Evolutionary conservation across 1,140 invertebrate species (phyloP), one percentile per base, ranked within the genome.

Genomic region (Phocides pigmalion): DNA sequence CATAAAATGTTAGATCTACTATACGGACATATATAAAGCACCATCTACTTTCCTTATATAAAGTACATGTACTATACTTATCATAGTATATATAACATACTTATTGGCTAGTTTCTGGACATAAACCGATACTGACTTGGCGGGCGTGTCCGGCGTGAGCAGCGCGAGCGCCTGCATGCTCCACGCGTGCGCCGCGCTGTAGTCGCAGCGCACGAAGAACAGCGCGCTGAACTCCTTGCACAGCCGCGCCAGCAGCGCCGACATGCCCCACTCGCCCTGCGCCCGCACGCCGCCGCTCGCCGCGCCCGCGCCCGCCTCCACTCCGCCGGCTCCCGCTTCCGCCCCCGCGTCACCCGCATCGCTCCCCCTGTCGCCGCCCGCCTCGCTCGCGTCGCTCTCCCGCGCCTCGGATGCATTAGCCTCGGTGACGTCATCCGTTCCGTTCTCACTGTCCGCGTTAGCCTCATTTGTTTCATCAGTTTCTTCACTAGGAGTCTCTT

Each of bases 151-250:
- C 9, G 93, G 84, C 15, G 93, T 93, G 35, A 98, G 83, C 70
- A 95, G 91, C 50, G 92, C 90, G 32, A 98, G 90, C 4, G 97
- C 96, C 71, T 94, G 90, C 72, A 95, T 89, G 86, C 95, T 95
- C 95, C 96, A 97, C 80, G 94, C 95, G 80, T 93, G 92, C 58
- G 93, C 93, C 89, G 95, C 93, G 87, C 96, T 94, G 90, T 97
- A 98, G 90, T 97, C 95, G 89, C 96, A 97, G 79, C 95, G 95
- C 69, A 94, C 93, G 92, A 96, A 97, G 86, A 94, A 95, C 63
- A 97, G 91, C 54, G 94, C 93, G 78, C 96, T 96, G 84, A 97
- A 96, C 91, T 97, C 95, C 66, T 95, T 94, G 83, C 95, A 97
- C 9, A 97, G 90, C 17, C 95, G 94, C 56, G 96, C 95, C 37